Base-by-base conservation (phyloP, 1,140 invertebrate species). In the Coenobita brevimanus region DNA sequence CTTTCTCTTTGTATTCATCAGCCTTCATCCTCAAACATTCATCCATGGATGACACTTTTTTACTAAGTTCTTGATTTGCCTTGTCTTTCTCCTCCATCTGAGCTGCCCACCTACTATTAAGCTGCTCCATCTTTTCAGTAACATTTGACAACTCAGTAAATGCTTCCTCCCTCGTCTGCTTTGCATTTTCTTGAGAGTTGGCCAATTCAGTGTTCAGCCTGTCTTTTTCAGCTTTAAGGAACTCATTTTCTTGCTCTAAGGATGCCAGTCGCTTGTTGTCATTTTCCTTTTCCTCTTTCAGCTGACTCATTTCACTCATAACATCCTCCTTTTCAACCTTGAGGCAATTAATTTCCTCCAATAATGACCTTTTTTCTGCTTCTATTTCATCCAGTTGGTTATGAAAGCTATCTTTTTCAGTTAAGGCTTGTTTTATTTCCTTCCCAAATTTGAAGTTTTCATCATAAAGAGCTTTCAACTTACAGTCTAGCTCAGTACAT, bases 41-140 rank as follows among this genome's bases (percentile, higher is more conserved):
- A 36, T 73, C 79, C 15, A 88, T 24, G 3, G 80, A 62, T 24
- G 64, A 81, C 4, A 88, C 78, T 57, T 88, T 81, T 33, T 79
- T 73, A 60, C 50, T 82, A 10, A 88, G 78, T 13, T 82, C 79
- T 36, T 57, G 30, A 81, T 81, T 81, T 24, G 57, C 73, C 38
- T 17, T 15, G 27, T 73, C 76, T 60, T 88, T 88, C 36, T 88
- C 85, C 50, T 81, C n/a, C 79, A 88, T 86, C 38, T 86, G 83
- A 15, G 17, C 79, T 13, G 73, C 54, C 83, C 83, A 86, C 1
- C 79, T 60, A 57, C 41, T 78, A 21, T 86, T 78, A 2, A 86
- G 76, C 36, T 27, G 76, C 24, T 86, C 75, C 83, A 86, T 86
- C 50, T 86, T 86, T 60, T 78, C 75, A 13, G 33, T 86, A 13